These are phyloP conservation scores for Benthochromis sp. DNA, from an alignment of 2,113 vertebrate genomes.

Conservation along the genomic window DNA sequence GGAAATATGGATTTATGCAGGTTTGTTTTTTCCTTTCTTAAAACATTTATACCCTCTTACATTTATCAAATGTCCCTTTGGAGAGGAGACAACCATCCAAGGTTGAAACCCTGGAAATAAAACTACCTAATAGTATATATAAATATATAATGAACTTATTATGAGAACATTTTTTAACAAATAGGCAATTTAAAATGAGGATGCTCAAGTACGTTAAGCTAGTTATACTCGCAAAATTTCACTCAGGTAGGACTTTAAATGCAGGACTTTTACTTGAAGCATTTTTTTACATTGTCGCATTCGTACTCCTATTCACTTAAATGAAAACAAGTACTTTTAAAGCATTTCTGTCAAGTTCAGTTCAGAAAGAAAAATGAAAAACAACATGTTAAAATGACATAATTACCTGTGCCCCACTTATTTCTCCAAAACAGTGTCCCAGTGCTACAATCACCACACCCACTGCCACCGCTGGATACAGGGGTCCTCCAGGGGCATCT, in stretches of 20 bases:
- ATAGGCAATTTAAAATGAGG: background rate
- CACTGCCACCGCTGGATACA: conserved; percentile 73
- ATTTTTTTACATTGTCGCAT: background rate
- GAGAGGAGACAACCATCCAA: background rate
- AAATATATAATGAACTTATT: background rate
- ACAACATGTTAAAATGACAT: background rate
- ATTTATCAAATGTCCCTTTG: background rate
- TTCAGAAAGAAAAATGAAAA: background rate
- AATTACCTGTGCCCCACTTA: conserved; percentile 75
- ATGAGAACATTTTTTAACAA: background rate
- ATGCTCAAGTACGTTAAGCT: background rate
- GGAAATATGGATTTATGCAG: background rate
- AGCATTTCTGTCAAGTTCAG: background rate
- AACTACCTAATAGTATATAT: background rate
- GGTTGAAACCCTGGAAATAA: background rate
- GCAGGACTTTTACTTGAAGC: background rate
- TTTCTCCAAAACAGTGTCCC: conserved; percentile 72
- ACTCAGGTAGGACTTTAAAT: background rate
- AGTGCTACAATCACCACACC: conserved; percentile 68
- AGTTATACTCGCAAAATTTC: background rate
- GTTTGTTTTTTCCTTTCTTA: background rate
- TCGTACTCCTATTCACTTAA: background rate
- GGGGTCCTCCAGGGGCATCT: conserved; percentile 30
- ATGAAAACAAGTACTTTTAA: background rate
- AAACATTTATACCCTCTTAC: background rate